Evolutionary conservation across 1,140 invertebrate species (phyloP).

Genomic region (Aphelenchoides avenae): DNA sequence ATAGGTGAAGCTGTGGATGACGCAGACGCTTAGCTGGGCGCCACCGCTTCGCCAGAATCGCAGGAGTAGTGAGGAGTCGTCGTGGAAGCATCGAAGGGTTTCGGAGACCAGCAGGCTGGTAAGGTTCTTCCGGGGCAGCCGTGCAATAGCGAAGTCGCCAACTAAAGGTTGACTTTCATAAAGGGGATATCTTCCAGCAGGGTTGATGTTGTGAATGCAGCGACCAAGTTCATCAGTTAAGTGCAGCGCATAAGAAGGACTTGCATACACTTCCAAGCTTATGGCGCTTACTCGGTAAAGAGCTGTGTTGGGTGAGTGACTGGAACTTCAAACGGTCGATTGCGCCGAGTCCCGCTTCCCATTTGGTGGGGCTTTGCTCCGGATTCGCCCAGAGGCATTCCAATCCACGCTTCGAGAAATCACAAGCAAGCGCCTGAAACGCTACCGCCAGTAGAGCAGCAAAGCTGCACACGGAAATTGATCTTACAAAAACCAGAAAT

Average conservation of each 20-base stretch:
- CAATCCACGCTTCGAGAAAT: conserved; percentile 48
- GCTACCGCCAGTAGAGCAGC: too few relatives aligned
- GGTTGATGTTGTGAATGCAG: background rate
- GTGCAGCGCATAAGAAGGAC: conserved; percentile 19
- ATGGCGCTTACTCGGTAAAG: conserved; percentile 27
- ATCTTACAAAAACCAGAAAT: conserved; percentile 12
- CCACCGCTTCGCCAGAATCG: conserved; percentile 44
- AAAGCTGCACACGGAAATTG: too few relatives aligned
- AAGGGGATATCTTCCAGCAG: conserved; percentile 18
- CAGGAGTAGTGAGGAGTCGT: conserved; percentile 36
- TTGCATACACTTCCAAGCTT: conserved; percentile 4
- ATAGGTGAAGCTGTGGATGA: conserved; percentile 27
- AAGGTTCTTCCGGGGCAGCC: conserved; percentile 29
- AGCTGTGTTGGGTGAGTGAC: conserved; percentile 29
- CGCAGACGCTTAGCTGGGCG: conserved; percentile 39
- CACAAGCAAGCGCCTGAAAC: conserved; percentile 51
- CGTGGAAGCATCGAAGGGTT: conserved; percentile 45
- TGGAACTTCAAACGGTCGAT: conserved; percentile 48
- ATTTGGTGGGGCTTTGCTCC: conserved; percentile 33
- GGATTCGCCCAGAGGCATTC: conserved; percentile 51
- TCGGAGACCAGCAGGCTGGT: conserved; percentile 49
- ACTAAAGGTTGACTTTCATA: conserved; percentile 32
- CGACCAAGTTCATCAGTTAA: background rate
- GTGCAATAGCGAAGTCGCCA: conserved; percentile 46
- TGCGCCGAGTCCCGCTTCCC: conserved; percentile 53